Percentiles rank a stretch among this genome's conserved stretches.
These are phyloP conservation scores for Zaprionus ornatus DNA, from an alignment of 1,140 invertebrate species.

Conservation along the genomic window DNA sequence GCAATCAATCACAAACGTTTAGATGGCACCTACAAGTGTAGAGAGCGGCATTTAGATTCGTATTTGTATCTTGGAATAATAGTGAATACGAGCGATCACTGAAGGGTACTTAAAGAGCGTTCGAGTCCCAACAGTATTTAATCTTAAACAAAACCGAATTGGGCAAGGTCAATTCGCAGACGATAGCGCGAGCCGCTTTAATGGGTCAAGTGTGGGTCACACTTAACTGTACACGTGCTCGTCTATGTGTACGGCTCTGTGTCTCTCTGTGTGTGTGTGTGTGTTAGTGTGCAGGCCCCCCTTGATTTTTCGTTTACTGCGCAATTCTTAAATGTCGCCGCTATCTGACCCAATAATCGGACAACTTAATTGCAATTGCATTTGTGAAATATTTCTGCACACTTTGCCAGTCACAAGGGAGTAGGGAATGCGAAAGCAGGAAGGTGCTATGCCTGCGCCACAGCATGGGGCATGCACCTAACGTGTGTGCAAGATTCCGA, in stretches of 20 bases:
- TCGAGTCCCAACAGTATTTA: not conserved
- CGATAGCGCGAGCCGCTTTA: constrained; percentile 24
- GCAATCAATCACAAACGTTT: not conserved
- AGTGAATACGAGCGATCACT: not conserved
- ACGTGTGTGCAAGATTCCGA: not conserved
- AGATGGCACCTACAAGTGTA: not conserved
- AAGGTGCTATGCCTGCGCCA: too few relatives aligned
- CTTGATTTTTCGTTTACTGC: constrained; percentile 19
- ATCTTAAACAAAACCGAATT: constrained; percentile 2
- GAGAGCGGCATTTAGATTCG: not conserved
- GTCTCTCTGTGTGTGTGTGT: not conserved
- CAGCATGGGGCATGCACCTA: too few relatives aligned
- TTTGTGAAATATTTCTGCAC: constrained; percentile 51
- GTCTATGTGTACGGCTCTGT: not conserved
- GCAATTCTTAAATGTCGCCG: constrained; percentile 44
- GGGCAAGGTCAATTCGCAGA: constrained; percentile 32
- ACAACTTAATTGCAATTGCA: constrained; percentile 66
- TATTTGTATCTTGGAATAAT: not conserved
- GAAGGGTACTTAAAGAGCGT: not conserved
- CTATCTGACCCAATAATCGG: constrained; percentile 59
- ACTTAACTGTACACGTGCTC: not conserved
- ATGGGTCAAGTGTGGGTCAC: constrained; percentile 24
- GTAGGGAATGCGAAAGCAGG: too few relatives aligned
- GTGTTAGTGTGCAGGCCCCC: not conserved
- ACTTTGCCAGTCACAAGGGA: not conserved